Evolutionary conservation across 1,140 invertebrate genomes (phyloP), one percentile per base, ranked within the genome.

Genomic region (Zaprionus ornatus): DNA sequence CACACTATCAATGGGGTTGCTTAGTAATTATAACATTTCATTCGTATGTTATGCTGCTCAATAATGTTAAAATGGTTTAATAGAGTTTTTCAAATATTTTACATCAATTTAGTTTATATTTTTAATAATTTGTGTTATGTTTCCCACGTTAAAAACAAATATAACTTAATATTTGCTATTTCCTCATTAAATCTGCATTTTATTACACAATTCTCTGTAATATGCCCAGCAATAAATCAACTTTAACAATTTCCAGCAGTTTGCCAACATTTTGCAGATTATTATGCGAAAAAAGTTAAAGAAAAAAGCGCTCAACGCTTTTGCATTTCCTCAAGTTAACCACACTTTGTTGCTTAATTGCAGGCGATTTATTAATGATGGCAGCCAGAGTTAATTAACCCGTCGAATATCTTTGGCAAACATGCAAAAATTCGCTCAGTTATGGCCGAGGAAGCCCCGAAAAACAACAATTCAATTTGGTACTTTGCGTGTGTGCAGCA

Each of bases 311-410:
- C 12, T 42, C 10, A 63, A 64, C 32, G 21, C 25, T 15, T 66
- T 25, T 60, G 64, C 64, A 67, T 62, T 74, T 68, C 71, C 71
- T 74, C 12, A 45, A 69, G 29, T 32, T 72, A 59, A 72, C 57
- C 64, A 42, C 42, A 37, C 9, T 37, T 35, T 29, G 61, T 42
- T 27, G 48, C 56, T 54, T 45, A 45, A 56, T 71, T 64, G 19
- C 60, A 35, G 29, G 13, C 50, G 13, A 17, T 74, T 74, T 17
- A 21, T 74, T 69, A 62, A 68, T 68, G 55, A 37, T 56, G 57
- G 27, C 68, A 56, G 50, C 59, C 17, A 32, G 63, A 29, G 66
- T 59, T 63, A 74, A 74, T 70, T 74, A 50, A 48, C 37, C 50
- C 21, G 40, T 66, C 13, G 57, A 63, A 62, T 29, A 37, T 70